phyloP scores from a whole-genome alignment of 1,140 invertebrate species.

The Lethrus apterus region DNA sequence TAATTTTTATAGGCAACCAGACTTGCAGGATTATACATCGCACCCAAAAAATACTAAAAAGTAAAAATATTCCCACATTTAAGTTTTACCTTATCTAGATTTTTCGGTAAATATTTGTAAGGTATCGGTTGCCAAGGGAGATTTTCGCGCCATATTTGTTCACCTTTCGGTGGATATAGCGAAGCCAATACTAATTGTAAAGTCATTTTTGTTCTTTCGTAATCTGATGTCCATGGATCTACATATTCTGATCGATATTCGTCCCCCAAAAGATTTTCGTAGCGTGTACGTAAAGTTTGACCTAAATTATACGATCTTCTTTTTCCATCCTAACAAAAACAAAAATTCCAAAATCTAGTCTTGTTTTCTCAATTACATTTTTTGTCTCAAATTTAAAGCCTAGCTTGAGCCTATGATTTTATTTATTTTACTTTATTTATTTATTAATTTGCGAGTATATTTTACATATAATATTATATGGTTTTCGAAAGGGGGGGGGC shows the following conservation, averaged over 20 bases:
- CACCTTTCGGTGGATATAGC: constrained; percentile 34
- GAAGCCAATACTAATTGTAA: constrained; percentile 37
- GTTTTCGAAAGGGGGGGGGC: no score
- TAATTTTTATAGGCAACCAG: no score
- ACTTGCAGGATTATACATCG: not conserved
- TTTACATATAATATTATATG: no score
- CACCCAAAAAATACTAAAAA: not conserved
- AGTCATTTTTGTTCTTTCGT: constrained; percentile 49
- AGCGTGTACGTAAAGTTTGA: constrained; percentile 37
- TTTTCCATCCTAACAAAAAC: constrained; percentile 39
- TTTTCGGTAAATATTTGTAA: constrained; percentile 5
- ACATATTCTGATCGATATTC: constrained; percentile 41
- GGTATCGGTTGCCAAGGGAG: constrained; percentile 42
- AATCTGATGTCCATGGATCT: constrained; percentile 48
- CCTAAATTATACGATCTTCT: constrained; percentile 42
- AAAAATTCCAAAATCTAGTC: no score
- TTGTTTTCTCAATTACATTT: no score
- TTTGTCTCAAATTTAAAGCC: no score
- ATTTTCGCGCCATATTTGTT: constrained; percentile 30
- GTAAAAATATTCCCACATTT: no score
- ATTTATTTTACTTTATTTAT: no score
- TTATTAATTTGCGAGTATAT: no score
- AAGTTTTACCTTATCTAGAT: not conserved
- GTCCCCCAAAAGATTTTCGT: constrained; percentile 41
- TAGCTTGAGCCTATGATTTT: no score